Evolutionary conservation across 2,797 vertebrate genomes (phyloP).

Genomic region (Melopsittacus undulatus): DNA sequence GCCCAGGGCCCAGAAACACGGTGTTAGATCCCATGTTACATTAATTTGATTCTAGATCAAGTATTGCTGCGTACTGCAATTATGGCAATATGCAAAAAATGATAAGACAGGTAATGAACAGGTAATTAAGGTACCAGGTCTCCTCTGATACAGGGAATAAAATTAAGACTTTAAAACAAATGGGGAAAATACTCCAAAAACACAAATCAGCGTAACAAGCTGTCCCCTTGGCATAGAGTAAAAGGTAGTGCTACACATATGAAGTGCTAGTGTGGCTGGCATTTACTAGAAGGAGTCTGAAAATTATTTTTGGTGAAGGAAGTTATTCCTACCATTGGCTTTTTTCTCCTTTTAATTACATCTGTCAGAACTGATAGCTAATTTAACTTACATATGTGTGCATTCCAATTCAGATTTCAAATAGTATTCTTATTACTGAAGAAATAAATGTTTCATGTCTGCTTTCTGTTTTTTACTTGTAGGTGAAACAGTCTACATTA

Average conservation of each 20-base stretch:
- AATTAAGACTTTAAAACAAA: not conserved
- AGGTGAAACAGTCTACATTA: conserved; percentile 77
- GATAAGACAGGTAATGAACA: too few relatives aligned
- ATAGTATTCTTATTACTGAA: not conserved
- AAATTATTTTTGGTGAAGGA: not conserved
- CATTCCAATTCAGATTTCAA: not conserved
- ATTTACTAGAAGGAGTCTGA: not conserved
- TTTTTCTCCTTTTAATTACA: not conserved
- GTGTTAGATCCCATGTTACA: not conserved
- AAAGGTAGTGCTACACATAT: not conserved
- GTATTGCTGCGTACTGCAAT: not conserved
- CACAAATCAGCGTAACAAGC: not conserved
- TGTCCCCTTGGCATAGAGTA: not conserved
- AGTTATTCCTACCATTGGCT: not conserved
- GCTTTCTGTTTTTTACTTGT: conserved; percentile 32
- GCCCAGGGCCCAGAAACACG: not conserved
- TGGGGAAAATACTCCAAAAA: not conserved
- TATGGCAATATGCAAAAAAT: not conserved
- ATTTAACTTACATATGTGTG: not conserved
- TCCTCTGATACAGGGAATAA: not conserved
- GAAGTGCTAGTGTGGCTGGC: not conserved
- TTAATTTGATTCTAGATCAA: not conserved
- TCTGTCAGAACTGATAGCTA: not conserved
- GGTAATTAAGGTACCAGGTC: not conserved
- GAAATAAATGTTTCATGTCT: not conserved